A percentile compares a stretch with the other conserved stretches of the same genome.
phyloP scores from a whole-genome alignment of 2,888 invertebrate species.

The Eupithecia tripunctaria region DNA sequence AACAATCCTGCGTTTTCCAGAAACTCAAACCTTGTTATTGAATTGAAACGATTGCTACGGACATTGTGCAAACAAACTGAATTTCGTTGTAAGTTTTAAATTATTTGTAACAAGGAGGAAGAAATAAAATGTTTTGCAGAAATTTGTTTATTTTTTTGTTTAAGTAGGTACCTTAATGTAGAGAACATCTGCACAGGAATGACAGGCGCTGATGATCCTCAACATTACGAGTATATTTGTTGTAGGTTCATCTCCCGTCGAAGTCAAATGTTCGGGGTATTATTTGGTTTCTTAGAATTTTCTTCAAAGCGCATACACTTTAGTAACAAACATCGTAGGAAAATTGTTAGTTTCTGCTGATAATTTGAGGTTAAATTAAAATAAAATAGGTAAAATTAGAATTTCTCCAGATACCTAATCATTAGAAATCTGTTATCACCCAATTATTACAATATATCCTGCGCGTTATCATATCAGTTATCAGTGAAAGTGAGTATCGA shows the following conservation, averaged over 20 bases:
- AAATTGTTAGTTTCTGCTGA: background rate
- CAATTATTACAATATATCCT: slow-evolving; percentile 27
- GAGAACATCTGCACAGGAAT: background rate
- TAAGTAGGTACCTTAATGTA: too few species aligned
- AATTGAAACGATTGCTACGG: slow-evolving; percentile 40
- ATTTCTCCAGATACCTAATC: too few species aligned
- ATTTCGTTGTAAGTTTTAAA: slow-evolving; percentile 65
- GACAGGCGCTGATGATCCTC: background rate
- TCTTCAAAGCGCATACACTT: too few species aligned
- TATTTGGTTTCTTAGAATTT: too few species aligned
- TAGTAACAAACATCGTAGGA: background rate
- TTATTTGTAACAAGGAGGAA: slow-evolving; percentile 71
- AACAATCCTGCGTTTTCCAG: slow-evolving; percentile 24
- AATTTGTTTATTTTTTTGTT: slow-evolving; percentile 27
- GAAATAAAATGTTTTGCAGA: slow-evolving; percentile 74
- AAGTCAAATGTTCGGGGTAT: too few species aligned
- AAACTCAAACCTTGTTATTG: slow-evolving; percentile 12
- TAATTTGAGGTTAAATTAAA: too few species aligned
- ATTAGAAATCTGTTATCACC: background rate
- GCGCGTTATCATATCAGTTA: too few species aligned
- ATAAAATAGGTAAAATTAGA: too few species aligned
- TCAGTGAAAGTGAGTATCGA: slow-evolving; percentile 62
- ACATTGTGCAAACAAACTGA: slow-evolving; percentile 46
- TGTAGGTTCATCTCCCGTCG: too few species aligned
- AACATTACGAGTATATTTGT: too few species aligned